Base-by-base conservation (phyloP, 1,140 invertebrate species). In the Spodoptera frugiperda region DNA sequence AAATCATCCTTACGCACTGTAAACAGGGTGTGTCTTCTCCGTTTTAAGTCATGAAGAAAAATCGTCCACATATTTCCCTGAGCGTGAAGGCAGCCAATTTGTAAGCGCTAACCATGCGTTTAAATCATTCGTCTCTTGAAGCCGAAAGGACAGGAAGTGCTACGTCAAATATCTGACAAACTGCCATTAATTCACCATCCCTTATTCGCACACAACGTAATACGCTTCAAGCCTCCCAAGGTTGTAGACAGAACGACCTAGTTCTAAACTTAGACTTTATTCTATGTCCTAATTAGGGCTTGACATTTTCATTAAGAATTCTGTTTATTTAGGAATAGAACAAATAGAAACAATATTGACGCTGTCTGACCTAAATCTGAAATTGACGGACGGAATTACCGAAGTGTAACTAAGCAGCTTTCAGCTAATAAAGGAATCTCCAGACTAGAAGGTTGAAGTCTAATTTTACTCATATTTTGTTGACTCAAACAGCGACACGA, bases 41-140 rank as follows among this genome's bases (percentile, higher is more conserved):
- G 19, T 78, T 78, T 76, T 57, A 39, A 48, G 73, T 74, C 72
- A 76, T 48, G 57, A 79, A 76, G 77, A 84, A 77, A 81, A 78
- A 82, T 84, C 72, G 72, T 54, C 57, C 73, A 67, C 71, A 77
- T 78, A 82, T 80, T 79, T 73, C 73, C 70, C 72, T 72, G 75
- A 76, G 49, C 68, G 21, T 30, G 63, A 74, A 79, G 73, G 68
- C 68, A 61, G 61, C 44, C 77, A 75, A 77, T 81, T 78, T 81
- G 80, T 78, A 67, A 71, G 39, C 75, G 51, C 44, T 76, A 65
- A 78, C 72, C 61, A 73, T 54, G 17, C 53, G 49, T 49, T 81
- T 79, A 74, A 81, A 79, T 79, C 74, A 67, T 59, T 30, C 57
- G 51, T 65, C 53, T 53, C 54, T 15, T 25, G 8, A 1, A 39